phyloP scores from a whole-genome alignment of 2,797 vertebrate species.

The Mormyrops boulengeri region DNA sequence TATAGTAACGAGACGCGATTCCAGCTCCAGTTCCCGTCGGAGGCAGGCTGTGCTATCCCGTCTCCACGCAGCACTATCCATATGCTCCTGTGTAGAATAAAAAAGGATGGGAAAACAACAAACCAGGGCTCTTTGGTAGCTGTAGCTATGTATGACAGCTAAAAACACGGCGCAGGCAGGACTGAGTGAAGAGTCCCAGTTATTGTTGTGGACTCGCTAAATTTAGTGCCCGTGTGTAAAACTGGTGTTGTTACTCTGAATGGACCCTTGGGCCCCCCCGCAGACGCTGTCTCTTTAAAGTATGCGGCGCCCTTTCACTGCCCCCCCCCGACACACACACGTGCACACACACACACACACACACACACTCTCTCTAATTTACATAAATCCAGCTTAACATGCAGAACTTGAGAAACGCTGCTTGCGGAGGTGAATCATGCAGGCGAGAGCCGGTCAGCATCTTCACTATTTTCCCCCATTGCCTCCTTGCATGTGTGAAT shows the following conservation, averaged over 20 bases:
- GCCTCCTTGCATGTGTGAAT: background rate
- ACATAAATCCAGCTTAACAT: background rate
- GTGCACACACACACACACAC: background rate
- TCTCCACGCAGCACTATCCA: conserved; percentile 12
- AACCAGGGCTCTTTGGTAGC: background rate
- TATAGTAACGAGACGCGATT: conserved; percentile 3
- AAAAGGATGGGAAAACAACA: background rate
- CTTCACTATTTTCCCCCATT: background rate
- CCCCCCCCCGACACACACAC: background rate
- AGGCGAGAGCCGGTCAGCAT: background rate
- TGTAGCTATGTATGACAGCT: background rate
- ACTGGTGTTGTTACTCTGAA: background rate
- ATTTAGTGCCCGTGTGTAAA: background rate
- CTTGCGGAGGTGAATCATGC: background rate
- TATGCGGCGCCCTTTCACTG: background rate
- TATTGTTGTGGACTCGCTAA: background rate
- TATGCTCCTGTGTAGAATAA: conserved; percentile 4
- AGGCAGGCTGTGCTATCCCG: background rate
- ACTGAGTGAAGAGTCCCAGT: background rate
- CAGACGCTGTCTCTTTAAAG: background rate
- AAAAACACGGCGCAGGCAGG: background rate
- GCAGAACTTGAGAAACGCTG: background rate
- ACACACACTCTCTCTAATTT: background rate
- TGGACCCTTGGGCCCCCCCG: background rate
- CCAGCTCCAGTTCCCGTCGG: background rate